Evolutionary conservation across 2,888 invertebrate species (phyloP), one percentile per base, ranked within the genome.

Genomic region (Drosophila tanythrix): DNA sequence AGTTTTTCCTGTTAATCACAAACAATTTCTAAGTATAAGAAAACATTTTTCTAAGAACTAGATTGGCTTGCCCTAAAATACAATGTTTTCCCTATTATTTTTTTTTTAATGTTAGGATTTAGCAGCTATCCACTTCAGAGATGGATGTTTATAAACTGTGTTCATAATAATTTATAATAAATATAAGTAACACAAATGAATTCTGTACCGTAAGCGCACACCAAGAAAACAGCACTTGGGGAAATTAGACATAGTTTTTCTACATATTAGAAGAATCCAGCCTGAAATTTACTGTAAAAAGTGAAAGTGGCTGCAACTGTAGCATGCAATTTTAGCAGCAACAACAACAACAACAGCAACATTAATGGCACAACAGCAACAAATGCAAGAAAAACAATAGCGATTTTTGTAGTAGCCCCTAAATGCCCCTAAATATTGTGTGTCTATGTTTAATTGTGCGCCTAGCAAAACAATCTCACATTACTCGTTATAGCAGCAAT

Each of bases 401-500:
- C 27, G 11, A 66, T 38, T 38, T 15, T 11, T 11, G 8, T 15
- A 3, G 29, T 66, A 36, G 13, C 18, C 51, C 21, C n/a, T 25
- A 52, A 38, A 53, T 43, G 38, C 18, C 21, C 21, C n/a, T 11
- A 35, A 31, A 62, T 58, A 46, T 65, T 70, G 63, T 80, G 64
- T 69, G 57, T 74, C 38, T 52, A 53, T 74, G 61, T 71, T 65
- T 61, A 63, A 74, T 69, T 88, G 85, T 88, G 76, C 53, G 68
- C 65, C 62, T 57, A 71, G 65, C 80, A 79, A 69, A 74, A 71
- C 78, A 86, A 57, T 40, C 89, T 88, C 88, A 89, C 90, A 85
- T 92, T 92, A 90, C 89, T 89, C 86, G 76, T 92, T 92, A 90
- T 92, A 92, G 92, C 91, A 88, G 89, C 90, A 92, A 91, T 83